phyloP scores from a whole-genome alignment of 1,140 invertebrate genomes.

The Metopolophium dirhodum region DNA sequence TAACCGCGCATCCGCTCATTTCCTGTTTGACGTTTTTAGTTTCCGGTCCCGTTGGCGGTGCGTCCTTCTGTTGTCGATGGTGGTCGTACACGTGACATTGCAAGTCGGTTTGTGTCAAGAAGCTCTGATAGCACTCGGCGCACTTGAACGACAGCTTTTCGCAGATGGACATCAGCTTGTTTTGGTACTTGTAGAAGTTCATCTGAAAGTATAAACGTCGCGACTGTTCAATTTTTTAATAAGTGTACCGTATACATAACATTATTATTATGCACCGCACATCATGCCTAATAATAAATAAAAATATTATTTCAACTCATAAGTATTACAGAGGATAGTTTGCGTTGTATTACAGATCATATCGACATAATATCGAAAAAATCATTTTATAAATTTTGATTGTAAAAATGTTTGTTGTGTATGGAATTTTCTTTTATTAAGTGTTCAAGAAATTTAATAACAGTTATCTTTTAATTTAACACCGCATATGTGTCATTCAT shows the following conservation, averaged over 20 bases:
- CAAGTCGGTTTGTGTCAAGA: slow-evolving; percentile 24
- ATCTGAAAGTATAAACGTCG: neutral
- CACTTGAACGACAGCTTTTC: slow-evolving; percentile 42
- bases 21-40: slow-evolving; percentile 5
- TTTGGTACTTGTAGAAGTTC: slow-evolving; percentile 54
- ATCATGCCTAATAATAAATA: too few relatives aligned
- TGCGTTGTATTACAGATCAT: too few relatives aligned
- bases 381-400: too few relatives aligned
- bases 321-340: too few relatives aligned
- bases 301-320: too few relatives aligned
- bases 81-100: slow-evolving; percentile 47
- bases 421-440: too few relatives aligned
- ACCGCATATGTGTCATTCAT: too few relatives aligned
- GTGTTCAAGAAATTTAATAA: too few relatives aligned
- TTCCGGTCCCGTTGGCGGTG: neutral
- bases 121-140: slow-evolving; percentile 31
- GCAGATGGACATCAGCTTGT: slow-evolving; percentile 41
- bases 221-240: neutral
- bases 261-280: neutral
- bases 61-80: slow-evolving; percentile 43
- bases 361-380: too few relatives aligned
- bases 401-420: too few relatives aligned
- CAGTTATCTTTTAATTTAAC: too few relatives aligned
- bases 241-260: neutral
- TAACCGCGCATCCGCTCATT: slow-evolving; percentile 59